Percentiles rank a stretch among this genome's conserved stretches.
Evolutionary conservation across 2,888 invertebrate genomes (phyloP).

Genomic region (Pandemis cinnamomeana): DNA sequence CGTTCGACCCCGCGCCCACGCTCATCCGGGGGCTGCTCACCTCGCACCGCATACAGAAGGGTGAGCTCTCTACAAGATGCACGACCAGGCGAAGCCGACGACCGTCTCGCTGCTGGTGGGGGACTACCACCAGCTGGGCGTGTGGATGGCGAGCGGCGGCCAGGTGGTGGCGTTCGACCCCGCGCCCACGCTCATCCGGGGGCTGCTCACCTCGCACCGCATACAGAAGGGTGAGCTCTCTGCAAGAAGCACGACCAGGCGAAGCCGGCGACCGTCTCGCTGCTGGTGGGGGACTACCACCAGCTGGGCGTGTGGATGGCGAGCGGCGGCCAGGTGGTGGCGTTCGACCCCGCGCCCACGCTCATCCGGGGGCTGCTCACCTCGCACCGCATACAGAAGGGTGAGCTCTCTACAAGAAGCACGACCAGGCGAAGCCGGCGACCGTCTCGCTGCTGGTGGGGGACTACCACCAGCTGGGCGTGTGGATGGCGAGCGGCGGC

Average conservation of each 20-base stretch:
- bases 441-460: slow-evolving; percentile 64
- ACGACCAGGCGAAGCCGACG: slow-evolving; percentile 64
- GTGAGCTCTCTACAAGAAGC: slow-evolving; percentile 49
- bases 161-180: slow-evolving; percentile 77
- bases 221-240: slow-evolving; percentile 60
- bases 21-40: slow-evolving; percentile 66
- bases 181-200: slow-evolving; percentile 68
- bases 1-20: slow-evolving; percentile 75
- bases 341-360: slow-evolving; percentile 75
- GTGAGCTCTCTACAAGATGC: slow-evolving; percentile 49
- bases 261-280: slow-evolving; percentile 57
- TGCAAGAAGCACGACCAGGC: slow-evolving; percentile 60
- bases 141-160: slow-evolving; percentile 74
- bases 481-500: slow-evolving; percentile 74
- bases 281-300: slow-evolving; percentile 76
- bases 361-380: slow-evolving; percentile 66
- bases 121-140: slow-evolving; percentile 76
- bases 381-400: slow-evolving; percentile 65
- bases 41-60: slow-evolving; percentile 65
- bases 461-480: slow-evolving; percentile 76
- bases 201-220: slow-evolving; percentile 65
- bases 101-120: slow-evolving; percentile 64
- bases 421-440: slow-evolving; percentile 64
- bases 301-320: slow-evolving; percentile 76
- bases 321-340: slow-evolving; percentile 72